Percentiles rank a stretch among this genome's conserved stretches.
These are phyloP conservation scores for Eumaeus atala DNA, from an alignment of 1,140 invertebrate species.

Conservation along the genomic window DNA sequence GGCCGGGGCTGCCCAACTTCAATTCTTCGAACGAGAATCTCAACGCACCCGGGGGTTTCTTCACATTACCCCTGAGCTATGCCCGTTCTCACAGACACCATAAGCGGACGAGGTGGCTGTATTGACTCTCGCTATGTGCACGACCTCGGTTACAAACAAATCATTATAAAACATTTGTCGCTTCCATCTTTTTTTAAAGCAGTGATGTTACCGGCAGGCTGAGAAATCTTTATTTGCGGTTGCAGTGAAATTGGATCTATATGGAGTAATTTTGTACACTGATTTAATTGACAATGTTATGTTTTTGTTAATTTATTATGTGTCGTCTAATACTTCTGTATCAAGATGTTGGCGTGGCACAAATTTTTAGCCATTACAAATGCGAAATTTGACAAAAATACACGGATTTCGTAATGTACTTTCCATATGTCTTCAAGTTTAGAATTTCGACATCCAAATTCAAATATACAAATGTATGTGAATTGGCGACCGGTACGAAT, in stretches of 20 bases:
- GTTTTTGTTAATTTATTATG: background rate
- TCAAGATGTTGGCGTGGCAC: no score
- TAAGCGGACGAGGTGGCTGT: conserved; percentile 75
- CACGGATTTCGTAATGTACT: no score
- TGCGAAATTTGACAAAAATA: no score
- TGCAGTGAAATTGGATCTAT: no score
- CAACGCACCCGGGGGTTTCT: conserved; percentile 66
- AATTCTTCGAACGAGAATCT: conserved; percentile 67
- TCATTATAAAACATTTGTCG: conserved; percentile 32
- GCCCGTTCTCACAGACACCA: conserved; percentile 77
- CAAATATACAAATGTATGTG: background rate
- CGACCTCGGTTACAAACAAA: conserved; percentile 28
- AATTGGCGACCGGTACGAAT: no score
- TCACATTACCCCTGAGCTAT: conserved; percentile 77
- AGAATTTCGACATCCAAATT: background rate
- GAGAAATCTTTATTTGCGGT: no score
- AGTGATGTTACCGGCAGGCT: background rate
- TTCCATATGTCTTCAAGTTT: background rate
- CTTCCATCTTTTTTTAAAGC: conserved; percentile 28
- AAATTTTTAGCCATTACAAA: no score
- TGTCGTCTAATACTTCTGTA: background rate
- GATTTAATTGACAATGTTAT: background rate
- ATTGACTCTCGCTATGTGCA: conserved; percentile 46
- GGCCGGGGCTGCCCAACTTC: conserved; percentile 39
- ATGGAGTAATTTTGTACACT: background rate